Evolutionary conservation across 53 echinoderm and acorn worm species (phyloP).

Genomic region (Pentamera pediparva): DNA sequence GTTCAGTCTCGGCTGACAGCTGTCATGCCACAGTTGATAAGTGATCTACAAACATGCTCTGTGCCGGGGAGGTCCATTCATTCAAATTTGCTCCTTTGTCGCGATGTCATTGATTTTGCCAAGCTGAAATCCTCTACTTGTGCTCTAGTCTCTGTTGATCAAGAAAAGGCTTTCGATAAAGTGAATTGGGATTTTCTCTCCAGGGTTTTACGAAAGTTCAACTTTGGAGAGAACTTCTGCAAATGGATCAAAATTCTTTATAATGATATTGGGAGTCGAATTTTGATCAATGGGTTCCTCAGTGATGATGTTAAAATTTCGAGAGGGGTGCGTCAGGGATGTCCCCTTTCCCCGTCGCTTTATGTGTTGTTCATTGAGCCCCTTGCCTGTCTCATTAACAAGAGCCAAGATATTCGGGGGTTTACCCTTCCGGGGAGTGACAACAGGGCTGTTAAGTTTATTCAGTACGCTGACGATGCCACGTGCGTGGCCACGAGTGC

Average conservation of each 20-base stretch:
- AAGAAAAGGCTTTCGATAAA: conserved; percentile 52
- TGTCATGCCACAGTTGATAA: conserved; percentile 1
- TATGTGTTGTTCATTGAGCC: conserved; percentile 52
- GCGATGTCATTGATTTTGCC: conserved; percentile 41
- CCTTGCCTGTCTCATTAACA: conserved; percentile 19
- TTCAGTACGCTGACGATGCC: conserved; percentile 48
- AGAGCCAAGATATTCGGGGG: not conserved
- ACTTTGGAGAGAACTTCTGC: conserved; percentile 26
- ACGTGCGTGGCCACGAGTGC: conserved; percentile 34
- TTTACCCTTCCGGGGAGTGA: conserved; percentile 28
- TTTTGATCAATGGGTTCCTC: conserved; percentile 29
- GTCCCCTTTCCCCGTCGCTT: conserved; percentile 36
- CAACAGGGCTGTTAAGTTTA: conserved; percentile 22
- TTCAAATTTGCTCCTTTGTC: conserved; percentile 40
- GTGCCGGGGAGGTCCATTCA: conserved; percentile 53
- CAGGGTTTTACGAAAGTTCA: not conserved
- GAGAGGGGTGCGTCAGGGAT: conserved; percentile 43
- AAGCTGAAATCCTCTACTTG: not conserved
- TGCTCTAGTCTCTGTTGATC: conserved; percentile 40
- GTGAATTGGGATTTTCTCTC: conserved; percentile 37
- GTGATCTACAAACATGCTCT: conserved; percentile 37
- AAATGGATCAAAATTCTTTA: conserved; percentile 39
- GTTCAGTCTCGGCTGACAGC: conserved; percentile 24
- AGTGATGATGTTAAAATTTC: not conserved
- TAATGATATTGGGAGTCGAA: conserved; percentile 22